Evolutionary conservation across 2,797 vertebrate genomes (phyloP).

Genomic region (Mormyrops boulengeri): DNA sequence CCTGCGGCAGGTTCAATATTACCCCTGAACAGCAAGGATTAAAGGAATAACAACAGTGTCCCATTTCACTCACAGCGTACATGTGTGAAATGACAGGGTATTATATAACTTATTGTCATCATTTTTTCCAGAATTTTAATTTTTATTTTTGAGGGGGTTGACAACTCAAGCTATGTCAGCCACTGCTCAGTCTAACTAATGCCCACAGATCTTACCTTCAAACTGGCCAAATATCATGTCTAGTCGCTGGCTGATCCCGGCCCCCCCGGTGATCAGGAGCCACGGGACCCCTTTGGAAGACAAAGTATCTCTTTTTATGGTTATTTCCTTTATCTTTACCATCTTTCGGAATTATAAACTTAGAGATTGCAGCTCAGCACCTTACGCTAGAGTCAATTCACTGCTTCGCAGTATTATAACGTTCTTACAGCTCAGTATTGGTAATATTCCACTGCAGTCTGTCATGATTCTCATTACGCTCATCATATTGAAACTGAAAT

Average conservation of each 20-base stretch:
- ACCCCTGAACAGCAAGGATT: conserved; percentile 1
- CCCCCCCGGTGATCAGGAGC: conserved; percentile 73
- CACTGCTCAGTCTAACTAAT: conserved; percentile 17
- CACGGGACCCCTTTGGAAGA: conserved; percentile 73
- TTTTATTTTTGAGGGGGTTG: neutral
- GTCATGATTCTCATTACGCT: neutral
- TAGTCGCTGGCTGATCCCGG: conserved; percentile 67
- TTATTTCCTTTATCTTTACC: neutral
- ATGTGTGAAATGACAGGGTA: neutral
- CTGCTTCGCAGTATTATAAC: neutral
- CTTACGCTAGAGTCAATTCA: neutral
- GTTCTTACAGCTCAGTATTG: neutral
- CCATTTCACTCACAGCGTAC: neutral
- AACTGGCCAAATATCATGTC: conserved; percentile 72
- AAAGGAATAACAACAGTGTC: neutral
- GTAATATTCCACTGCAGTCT: neutral
- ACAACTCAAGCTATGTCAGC: neutral
- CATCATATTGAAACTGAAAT: neutral
- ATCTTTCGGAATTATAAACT: conserved; percentile 19
- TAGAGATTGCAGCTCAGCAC: neutral
- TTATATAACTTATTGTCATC: conserved; percentile 14
- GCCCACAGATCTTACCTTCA: conserved; percentile 71
- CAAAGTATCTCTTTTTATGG: conserved; percentile 47
- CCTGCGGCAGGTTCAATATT: conserved; percentile 6
- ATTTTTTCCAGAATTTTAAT: conserved; percentile 8